Conservation (phyloP, 2,888 invertebrate genomes). For the Eulithis prunata region DNA sequence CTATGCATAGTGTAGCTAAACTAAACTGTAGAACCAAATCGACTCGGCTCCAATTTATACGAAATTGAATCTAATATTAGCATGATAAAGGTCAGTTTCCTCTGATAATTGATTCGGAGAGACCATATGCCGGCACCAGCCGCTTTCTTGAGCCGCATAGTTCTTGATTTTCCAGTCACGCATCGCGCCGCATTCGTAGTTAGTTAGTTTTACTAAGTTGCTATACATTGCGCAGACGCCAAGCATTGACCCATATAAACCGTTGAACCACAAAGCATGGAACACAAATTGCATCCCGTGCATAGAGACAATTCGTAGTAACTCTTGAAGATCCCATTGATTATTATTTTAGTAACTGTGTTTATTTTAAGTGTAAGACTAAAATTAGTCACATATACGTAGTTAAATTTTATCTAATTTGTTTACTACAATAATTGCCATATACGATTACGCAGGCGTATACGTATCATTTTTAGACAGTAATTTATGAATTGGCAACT, state of each 20-base stretch:
- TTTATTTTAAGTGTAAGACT: neutral
- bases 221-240: slow-evolving; percentile 25
- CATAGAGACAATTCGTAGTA: slow-evolving; percentile 2
- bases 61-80: slow-evolving; percentile 3
- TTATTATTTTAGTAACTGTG: neutral
- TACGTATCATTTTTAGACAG: neutral
- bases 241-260: slow-evolving; percentile 29
- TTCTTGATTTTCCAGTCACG: slow-evolving; percentile 35
- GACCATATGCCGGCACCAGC: slow-evolving; percentile 8
- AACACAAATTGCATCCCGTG: slow-evolving; percentile 4
- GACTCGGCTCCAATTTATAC: neutral
- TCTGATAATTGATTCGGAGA: slow-evolving; percentile 1
- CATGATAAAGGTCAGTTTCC: slow-evolving; percentile 5
- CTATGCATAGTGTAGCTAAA: no score
- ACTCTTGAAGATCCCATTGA: neutral
- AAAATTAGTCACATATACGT: neutral
- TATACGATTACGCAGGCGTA: slow-evolving; percentile 1
- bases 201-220: slow-evolving; percentile 21
- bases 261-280: slow-evolving; percentile 7
- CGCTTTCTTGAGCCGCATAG: slow-evolving; percentile 30
- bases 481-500: no score
- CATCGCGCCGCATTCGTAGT: slow-evolving; percentile 22
- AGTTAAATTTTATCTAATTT: neutral
- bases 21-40: neutral
- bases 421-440: neutral